Evolutionary conservation across 2,113 vertebrate genomes (phyloP).

Genomic region (Nipponia nippon): DNA sequence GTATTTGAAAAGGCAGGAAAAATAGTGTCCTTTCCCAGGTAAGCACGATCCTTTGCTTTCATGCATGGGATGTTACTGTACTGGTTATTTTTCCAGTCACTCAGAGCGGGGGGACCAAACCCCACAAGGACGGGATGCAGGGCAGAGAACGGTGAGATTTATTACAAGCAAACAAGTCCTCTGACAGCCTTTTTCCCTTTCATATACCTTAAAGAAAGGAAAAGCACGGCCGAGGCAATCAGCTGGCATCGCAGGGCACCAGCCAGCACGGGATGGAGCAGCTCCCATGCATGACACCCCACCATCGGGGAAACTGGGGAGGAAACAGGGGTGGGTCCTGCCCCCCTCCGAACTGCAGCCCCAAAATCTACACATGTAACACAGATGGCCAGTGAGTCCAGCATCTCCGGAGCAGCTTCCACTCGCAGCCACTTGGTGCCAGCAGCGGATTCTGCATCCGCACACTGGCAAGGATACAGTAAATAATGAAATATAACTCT

Average conservation of each 20-base stretch:
- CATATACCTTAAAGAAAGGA: background rate
- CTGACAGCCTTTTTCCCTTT: background rate
- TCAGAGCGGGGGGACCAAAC: rapidly evolving
- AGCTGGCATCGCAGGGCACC: rapidly evolving
- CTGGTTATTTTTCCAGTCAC: background rate
- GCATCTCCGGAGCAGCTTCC: background rate
- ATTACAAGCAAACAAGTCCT: background rate
- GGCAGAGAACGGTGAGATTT: background rate
- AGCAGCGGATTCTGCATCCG: background rate
- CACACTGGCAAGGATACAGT: rapidly evolving
- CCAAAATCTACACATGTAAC: rapidly evolving
- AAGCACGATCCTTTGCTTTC: rapidly evolving
- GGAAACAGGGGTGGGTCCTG: no score
- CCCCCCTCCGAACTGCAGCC: background rate
- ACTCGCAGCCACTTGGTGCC: constrained; percentile 27
- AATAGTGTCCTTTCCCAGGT: background rate
- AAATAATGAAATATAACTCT: background rate
- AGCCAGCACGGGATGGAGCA: rapidly evolving
- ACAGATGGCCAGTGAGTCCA: rapidly evolving
- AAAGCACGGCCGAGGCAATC: background rate
- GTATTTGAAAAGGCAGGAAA: background rate
- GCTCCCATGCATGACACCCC: rapidly evolving
- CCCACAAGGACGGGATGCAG: background rate
- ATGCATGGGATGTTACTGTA: rapidly evolving
- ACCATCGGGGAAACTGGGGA: rapidly evolving